Percentiles rank a stretch among this genome's conserved stretches.
These are phyloP conservation scores for Nasonovia ribisnigri DNA, from an alignment of 2,888 invertebrate species.

Conservation along the genomic window DNA sequence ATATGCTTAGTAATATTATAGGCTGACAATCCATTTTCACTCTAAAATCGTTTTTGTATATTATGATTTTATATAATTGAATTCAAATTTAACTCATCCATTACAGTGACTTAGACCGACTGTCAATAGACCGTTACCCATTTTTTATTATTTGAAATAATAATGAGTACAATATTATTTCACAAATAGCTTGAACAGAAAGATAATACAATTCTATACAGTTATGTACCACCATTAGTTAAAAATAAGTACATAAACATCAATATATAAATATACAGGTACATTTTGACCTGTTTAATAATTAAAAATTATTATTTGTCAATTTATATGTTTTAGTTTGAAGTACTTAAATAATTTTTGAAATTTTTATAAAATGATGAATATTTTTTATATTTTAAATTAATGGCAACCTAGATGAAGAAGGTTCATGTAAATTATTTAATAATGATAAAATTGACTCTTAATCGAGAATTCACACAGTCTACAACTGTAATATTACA, in stretches of 20 bases:
- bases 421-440: not conserved
- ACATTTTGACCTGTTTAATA: not conserved
- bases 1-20: too few species aligned
- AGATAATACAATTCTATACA: not conserved
- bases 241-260: not conserved
- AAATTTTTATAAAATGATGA: not conserved
- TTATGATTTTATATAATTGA: too few species aligned
- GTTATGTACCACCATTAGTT: not conserved
- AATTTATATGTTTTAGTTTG: not conserved
- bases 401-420: not conserved
- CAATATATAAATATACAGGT: not conserved
- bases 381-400: not conserved
- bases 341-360: not conserved
- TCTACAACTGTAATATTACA: not conserved
- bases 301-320: not conserved
- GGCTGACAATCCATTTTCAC: too few species aligned
- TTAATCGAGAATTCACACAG: not conserved
- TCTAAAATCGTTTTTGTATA: too few species aligned
- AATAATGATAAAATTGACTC: not conserved
- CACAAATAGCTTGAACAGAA: not conserved
- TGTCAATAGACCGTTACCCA: too few species aligned
- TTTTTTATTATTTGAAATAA: not conserved
- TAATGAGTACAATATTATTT: not conserved
- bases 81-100: too few species aligned
- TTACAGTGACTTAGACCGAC: too few species aligned